Conservation (phyloP, 2,113 vertebrate species). For the Proteles cristata region DNA sequence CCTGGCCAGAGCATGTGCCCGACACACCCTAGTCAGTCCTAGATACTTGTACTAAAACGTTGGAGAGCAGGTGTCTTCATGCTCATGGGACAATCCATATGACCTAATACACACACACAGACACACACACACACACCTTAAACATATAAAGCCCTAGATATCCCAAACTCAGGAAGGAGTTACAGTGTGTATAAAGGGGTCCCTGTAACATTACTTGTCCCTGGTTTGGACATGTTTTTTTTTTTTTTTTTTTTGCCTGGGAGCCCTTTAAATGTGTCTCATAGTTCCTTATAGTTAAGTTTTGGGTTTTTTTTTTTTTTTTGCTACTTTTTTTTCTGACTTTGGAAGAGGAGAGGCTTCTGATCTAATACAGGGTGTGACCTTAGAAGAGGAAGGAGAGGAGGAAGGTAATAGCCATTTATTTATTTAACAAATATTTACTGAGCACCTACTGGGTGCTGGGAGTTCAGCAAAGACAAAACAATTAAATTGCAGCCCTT, state of each 20-base stretch:
- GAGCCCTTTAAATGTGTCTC: background rate
- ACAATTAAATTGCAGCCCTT: background rate
- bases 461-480: background rate
- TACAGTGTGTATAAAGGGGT: background rate
- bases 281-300: background rate
- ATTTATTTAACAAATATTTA: conserved; percentile 1
- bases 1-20: background rate
- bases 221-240: background rate
- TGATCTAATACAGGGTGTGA: background rate
- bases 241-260: background rate
- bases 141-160: background rate
- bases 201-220: background rate
- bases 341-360: background rate
- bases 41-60: background rate
- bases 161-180: background rate
- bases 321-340: background rate
- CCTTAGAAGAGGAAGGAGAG: background rate
- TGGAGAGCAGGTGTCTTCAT: background rate
- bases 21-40: background rate
- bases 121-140: background rate
- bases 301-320: background rate
- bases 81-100: background rate
- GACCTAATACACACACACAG: background rate
- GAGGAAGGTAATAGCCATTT: background rate
- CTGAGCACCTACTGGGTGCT: background rate